Base-by-base conservation (phyloP, 2,797 vertebrate species). In the Brachymystax lenok region DNA sequence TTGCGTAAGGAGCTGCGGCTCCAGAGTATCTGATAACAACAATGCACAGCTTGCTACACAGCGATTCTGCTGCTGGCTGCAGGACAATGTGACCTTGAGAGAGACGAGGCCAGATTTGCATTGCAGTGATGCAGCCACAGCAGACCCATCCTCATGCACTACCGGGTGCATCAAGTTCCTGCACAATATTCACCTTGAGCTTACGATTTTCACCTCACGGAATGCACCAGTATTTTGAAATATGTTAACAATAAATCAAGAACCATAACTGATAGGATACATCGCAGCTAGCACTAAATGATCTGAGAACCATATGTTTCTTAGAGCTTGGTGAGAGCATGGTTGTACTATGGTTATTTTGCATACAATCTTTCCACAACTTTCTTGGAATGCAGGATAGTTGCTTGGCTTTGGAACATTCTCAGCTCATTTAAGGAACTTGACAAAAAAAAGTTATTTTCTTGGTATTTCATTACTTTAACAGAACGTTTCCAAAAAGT, bases 21-120 rank as follows among this genome's bases (percentile, higher is more conserved):
- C 40, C 54, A 28, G 24, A 35, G 50, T 88, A 86, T 92, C 84
- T 71, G 71, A 91, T 92, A 85, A 85, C 89, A 84, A 46, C 10
- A 46, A 46, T 46, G 40, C 28, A 40, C 27, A 28, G 33, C 67
- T 17, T 46, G 28, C 67, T 5, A 35, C 67, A 35, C 17, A 70
- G 17, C 7, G 68, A 46, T 40, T 12, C 4, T 28, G 27, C 28
- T 27, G 66, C 35, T 27, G 35, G 14, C 35, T 40, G 64, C 40
- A 76, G 73, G 72, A 76, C 74, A 76, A 61, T 72, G 51, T 75
- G 81, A 90, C 87, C 86, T 88, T 88, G 81, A 82, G 82, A 79
- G 82, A 79, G 27, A 21, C 28, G 66, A 27, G 66, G 75, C 74
- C 71, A 77, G 69, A 54, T 80, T 79, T n/a, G 75, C 67, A 70